These are phyloP conservation scores for Poeciliopsis infans DNA, from an alignment of 2,797 vertebrate genomes.

Conservation along the genomic window DNA sequence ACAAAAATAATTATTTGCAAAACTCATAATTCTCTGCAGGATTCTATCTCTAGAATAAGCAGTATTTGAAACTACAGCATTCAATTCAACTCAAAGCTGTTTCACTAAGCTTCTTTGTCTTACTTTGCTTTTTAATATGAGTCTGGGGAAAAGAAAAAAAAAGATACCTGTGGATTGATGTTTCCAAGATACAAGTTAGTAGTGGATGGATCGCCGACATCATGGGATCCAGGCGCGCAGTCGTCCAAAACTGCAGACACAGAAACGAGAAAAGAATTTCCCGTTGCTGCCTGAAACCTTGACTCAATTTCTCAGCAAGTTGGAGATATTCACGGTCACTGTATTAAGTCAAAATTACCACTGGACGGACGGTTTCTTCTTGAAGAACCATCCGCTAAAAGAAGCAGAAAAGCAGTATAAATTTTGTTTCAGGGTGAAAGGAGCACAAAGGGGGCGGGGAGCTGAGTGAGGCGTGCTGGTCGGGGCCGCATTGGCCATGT, in stretches of 20 bases:
- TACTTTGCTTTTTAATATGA: not conserved
- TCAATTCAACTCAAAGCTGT: not conserved
- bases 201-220: constrained; percentile 97
- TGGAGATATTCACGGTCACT: constrained; percentile 71
- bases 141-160: not conserved
- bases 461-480: constrained; percentile 43
- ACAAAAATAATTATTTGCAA: not conserved
- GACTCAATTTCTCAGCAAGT: constrained; percentile 51
- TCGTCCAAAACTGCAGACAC: constrained; percentile 92
- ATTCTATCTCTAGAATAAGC: not conserved
- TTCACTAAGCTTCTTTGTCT: not conserved
- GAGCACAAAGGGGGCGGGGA: constrained; percentile 34
- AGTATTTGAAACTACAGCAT: not conserved
- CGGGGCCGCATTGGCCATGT: constrained; percentile 26
- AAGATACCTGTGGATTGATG: constrained; percentile 95
- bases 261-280: constrained; percentile 62
- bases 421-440: constrained; percentile 73
- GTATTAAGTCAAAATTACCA: constrained; percentile 89
- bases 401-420: constrained; percentile 78
- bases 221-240: constrained; percentile 96
- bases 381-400: constrained; percentile 96
- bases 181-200: constrained; percentile 99
- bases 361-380: constrained; percentile 98
- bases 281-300: constrained; percentile 45
- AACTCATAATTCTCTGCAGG: not conserved